Percentiles rank a stretch among this genome's conserved stretches.
Evolutionary conservation across 2,888 invertebrate species (phyloP).

Genomic region (Sinotaia quadrata): DNA sequence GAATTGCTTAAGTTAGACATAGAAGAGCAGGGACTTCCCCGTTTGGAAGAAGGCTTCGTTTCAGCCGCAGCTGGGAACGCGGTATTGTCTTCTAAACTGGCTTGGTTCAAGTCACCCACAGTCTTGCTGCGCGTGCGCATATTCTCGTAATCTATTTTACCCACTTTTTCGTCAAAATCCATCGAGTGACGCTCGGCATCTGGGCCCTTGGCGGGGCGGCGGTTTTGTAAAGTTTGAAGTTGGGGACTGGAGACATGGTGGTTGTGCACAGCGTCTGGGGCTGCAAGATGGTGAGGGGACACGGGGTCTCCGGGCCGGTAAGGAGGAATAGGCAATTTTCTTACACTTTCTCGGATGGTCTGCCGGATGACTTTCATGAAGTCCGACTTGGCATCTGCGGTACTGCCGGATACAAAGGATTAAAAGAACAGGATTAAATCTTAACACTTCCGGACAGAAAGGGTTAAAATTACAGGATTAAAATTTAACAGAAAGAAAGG

Average conservation of each 20-base stretch:
- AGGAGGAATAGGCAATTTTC: constrained; percentile 93
- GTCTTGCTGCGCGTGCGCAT: constrained; percentile 88
- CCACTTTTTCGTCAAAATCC: constrained; percentile 84
- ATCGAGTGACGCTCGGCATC: constrained; percentile 67
- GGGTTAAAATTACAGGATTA: no score
- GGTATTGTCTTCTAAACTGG: constrained; percentile 72
- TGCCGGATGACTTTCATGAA: constrained; percentile 97
- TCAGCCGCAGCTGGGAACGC: constrained; percentile 39
- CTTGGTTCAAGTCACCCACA: constrained; percentile 82
- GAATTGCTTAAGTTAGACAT: constrained; percentile 62
- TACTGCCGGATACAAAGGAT: constrained; percentile 76
- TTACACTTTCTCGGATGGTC: constrained; percentile 95
- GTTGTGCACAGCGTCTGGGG: background rate
- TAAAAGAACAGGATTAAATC: background rate
- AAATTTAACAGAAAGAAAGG: no score
- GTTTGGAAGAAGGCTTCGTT: constrained; percentile 25
- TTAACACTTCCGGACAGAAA: no score
- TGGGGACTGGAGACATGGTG: constrained; percentile 35
- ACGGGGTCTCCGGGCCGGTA: constrained; percentile 25
- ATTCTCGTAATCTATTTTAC: constrained; percentile 74
- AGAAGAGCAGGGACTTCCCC: constrained; percentile 56
- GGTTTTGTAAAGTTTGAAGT: constrained; percentile 26
- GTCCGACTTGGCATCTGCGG: constrained; percentile 95
- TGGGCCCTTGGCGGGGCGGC: constrained; percentile 41
- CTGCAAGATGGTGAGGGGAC: constrained; percentile 10